phyloP scores from a whole-genome alignment of 2,888 invertebrate genomes.

The Agriotes lineatus region DNA sequence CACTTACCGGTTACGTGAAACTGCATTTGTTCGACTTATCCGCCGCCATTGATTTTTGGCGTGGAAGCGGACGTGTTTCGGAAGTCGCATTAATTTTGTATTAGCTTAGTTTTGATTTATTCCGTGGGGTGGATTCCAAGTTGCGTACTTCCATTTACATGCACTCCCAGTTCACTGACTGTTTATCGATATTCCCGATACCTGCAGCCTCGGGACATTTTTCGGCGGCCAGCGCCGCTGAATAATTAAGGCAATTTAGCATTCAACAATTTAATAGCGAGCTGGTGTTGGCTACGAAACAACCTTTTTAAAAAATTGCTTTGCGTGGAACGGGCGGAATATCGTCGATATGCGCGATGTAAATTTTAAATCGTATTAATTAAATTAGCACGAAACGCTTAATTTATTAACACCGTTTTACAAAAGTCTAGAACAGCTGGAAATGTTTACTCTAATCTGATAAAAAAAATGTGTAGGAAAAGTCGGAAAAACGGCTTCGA shows the following conservation, averaged over 20 bases:
- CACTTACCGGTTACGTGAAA: conserved; percentile 9
- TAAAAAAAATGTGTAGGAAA: no score
- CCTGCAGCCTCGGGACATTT: neutral
- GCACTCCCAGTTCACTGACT: conserved; percentile 13
- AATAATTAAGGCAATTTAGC: neutral
- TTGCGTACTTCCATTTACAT: conserved; percentile 16
- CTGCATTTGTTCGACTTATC: conserved; percentile 13
- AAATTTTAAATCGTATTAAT: no score
- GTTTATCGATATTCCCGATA: neutral
- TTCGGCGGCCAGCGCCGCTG: neutral
- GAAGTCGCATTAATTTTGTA: conserved; percentile 33
- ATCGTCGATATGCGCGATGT: no score
- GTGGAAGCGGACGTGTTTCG: conserved; percentile 1
- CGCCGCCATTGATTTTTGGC: neutral
- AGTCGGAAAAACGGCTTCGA: no score
- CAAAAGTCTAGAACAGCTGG: no score
- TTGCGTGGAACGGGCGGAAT: no score
- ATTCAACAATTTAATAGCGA: neutral
- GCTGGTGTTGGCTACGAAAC: neutral
- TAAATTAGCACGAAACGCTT: no score
- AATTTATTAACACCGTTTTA: no score
- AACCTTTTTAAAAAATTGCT: neutral
- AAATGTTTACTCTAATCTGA: no score
- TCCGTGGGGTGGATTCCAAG: conserved; percentile 27
- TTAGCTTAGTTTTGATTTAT: conserved; percentile 33